phyloP scores from a whole-genome alignment of 1,140 invertebrate genomes.

The Propsilocerus akamusi region DNA sequence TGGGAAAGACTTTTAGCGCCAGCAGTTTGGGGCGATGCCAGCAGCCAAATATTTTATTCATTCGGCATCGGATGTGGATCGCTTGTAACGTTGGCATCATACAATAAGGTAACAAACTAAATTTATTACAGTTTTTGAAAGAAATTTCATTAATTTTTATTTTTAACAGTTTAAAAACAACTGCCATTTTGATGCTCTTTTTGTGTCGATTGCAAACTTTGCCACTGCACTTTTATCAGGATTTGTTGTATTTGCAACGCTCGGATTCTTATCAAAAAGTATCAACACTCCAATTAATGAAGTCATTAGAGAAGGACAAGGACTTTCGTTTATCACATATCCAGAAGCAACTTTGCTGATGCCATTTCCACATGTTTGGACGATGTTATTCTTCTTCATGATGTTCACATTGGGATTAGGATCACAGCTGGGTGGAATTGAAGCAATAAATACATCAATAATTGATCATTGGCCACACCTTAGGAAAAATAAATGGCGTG shows the following conservation, averaged over 20 bases:
- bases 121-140: conserved; percentile 48
- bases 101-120: conserved; percentile 70
- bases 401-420: conserved; percentile 76
- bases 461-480: conserved; percentile 48
- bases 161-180: conserved; percentile 10
- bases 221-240: conserved; percentile 84
- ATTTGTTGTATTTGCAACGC: conserved; percentile 83
- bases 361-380: conserved; percentile 76
- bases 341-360: conserved; percentile 77
- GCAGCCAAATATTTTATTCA: conserved; percentile 80
- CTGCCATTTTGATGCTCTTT: conserved; percentile 43
- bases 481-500: conserved; percentile 35
- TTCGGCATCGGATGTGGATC: conserved; percentile 78
- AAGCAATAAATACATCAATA: conserved; percentile 57
- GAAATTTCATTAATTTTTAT: conserved; percentile 66
- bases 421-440: conserved; percentile 47
- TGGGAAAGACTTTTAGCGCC: conserved; percentile 43
- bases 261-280: conserved; percentile 50
- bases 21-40: conserved; percentile 81
- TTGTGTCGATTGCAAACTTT: conserved; percentile 59
- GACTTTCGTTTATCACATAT: conserved; percentile 81
- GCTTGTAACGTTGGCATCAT: conserved; percentile 72
- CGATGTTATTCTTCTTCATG: conserved; percentile 85
- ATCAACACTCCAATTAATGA: conserved; percentile 62
- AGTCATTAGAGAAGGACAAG: conserved; percentile 79